phyloP scores from a whole-genome alignment of 2,797 vertebrate genomes.

The Pseudochaenichthys georgianus region DNA sequence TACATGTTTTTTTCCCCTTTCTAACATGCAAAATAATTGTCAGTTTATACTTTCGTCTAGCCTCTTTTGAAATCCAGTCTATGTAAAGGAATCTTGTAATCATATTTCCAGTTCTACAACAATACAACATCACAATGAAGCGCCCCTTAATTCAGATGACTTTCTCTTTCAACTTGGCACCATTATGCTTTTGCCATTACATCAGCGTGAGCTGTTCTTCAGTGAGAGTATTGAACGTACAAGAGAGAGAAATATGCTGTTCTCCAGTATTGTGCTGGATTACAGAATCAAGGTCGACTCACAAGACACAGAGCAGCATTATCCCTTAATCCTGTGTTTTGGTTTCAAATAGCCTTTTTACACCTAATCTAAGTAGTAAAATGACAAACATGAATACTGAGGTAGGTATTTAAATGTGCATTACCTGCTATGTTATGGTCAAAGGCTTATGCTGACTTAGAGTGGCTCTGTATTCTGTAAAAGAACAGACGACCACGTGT shows the following conservation, averaged over 20 bases:
- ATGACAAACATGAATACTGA: slow-evolving; percentile 83
- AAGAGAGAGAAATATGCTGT: slow-evolving; percentile 79
- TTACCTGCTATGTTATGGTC: slow-evolving; percentile 81
- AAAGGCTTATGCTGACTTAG: slow-evolving; percentile 79
- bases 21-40: neutral
- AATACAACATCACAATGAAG: slow-evolving; percentile 54
- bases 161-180: slow-evolving; percentile 61
- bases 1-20: neutral
- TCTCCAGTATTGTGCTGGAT: slow-evolving; percentile 85
- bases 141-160: slow-evolving; percentile 70
- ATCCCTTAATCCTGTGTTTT: slow-evolving; percentile 88
- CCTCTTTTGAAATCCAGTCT: slow-evolving; percentile 39
- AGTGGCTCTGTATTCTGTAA: slow-evolving; percentile 64
- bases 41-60: neutral
- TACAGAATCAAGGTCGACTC: slow-evolving; percentile 86
- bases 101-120: slow-evolving; percentile 52
- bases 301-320: slow-evolving; percentile 86
- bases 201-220: slow-evolving; percentile 74
- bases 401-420: slow-evolving; percentile 81
- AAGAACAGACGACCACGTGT: slow-evolving; percentile 65
- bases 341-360: slow-evolving; percentile 87
- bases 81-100: slow-evolving; percentile 45
- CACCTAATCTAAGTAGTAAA: slow-evolving; percentile 86
- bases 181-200: slow-evolving; percentile 75
- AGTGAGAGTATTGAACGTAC: slow-evolving; percentile 74